Conservation (phyloP, 1,140 invertebrate species). For the Antheraea mylitta region DNA sequence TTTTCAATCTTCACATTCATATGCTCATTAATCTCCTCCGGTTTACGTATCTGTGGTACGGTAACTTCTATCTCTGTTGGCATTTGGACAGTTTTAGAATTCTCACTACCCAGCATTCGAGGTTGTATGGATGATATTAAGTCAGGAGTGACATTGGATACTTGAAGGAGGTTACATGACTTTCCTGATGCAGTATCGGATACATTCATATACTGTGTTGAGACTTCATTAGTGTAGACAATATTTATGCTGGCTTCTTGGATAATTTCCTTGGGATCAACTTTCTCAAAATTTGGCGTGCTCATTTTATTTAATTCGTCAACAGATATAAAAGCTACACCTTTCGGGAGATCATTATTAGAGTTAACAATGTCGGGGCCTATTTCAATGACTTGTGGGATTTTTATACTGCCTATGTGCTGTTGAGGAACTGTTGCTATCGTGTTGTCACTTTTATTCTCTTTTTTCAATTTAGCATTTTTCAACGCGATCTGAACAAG, state of each 20-base stretch:
- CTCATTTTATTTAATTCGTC: slow-evolving; percentile 73
- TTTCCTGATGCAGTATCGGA: slow-evolving; percentile 35
- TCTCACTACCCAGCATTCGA: slow-evolving; percentile 27
- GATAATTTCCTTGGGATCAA: slow-evolving; percentile 70
- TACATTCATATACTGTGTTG: slow-evolving; percentile 62
- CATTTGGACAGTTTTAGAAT: slow-evolving; percentile 35
- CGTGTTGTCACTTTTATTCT: slow-evolving; percentile 36
- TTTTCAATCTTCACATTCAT: slow-evolving; percentile 22
- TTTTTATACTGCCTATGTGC: slow-evolving; percentile 50
- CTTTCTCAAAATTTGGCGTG: slow-evolving; percentile 68
- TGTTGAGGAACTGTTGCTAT: slow-evolving; percentile 27
- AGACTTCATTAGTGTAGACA: slow-evolving; percentile 63
- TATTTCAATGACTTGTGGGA: slow-evolving; percentile 72
- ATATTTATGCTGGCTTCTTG: slow-evolving; percentile 74
- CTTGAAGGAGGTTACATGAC: slow-evolving; percentile 55
- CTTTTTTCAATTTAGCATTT: slow-evolving; percentile 70
- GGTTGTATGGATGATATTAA: slow-evolving; percentile 65
- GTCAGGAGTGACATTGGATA: slow-evolving; percentile 63
- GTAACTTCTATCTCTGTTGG: slow-evolving; percentile 36
- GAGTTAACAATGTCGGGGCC: slow-evolving; percentile 53
- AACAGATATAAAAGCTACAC: slow-evolving; percentile 67
- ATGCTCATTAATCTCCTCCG: slow-evolving; percentile 24
- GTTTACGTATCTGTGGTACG: slow-evolving; percentile 25
- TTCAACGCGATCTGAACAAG: slow-evolving; percentile 70
- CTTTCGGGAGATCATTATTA: slow-evolving; percentile 59